Base-by-base conservation (phyloP, 2,797 vertebrate genomes). In the Hydrocynus forskahlii region DNA sequence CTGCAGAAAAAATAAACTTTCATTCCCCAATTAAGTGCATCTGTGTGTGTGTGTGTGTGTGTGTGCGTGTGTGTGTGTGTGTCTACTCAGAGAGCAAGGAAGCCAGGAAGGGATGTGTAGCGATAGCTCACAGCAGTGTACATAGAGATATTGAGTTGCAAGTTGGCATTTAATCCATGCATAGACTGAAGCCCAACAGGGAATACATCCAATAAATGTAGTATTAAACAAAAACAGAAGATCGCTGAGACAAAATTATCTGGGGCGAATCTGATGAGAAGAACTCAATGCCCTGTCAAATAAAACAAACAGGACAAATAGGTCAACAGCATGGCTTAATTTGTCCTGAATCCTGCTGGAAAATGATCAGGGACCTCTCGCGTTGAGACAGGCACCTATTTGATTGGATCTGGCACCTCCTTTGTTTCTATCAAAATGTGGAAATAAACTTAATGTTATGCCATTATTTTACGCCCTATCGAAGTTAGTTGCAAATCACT, bases 111-210 rank as follows among this genome's bases (percentile, higher is more conserved):
- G 68, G 74, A 83, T 81, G 43, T 82, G 52, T 52, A 14, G 5
- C n/a, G 52, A 38, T 40, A 66, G 17, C 17, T 78, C 48, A 6
- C 75, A 77, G 54, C 54, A 73, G 60, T 12, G 62, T 38, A 63
- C 19, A 81, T 43, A 38, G 63, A 81, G 75, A 78, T 78, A 84
- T 81, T 81, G 63, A 64, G 70, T 70, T 64, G 74, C 79, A 75
- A 81, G 83, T 62, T 80, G 83, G 84, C 84, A 85, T 81, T 82
- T 85, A 88, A 88, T 88, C 85, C 57, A 87, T 86, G 86, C 0
- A 8, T 66, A 84, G 84, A 84, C 75, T 79, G 80, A 72, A 82
- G 68, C 84, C 75, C 76, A 76, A 45, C 45, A 75, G 66, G 57
- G 73, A 81, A 74, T 75, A 79, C 45, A 85, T 76, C 2, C 35